Conservation (phyloP, 2,797 vertebrate genomes). For the Chelon labrosus region DNA sequence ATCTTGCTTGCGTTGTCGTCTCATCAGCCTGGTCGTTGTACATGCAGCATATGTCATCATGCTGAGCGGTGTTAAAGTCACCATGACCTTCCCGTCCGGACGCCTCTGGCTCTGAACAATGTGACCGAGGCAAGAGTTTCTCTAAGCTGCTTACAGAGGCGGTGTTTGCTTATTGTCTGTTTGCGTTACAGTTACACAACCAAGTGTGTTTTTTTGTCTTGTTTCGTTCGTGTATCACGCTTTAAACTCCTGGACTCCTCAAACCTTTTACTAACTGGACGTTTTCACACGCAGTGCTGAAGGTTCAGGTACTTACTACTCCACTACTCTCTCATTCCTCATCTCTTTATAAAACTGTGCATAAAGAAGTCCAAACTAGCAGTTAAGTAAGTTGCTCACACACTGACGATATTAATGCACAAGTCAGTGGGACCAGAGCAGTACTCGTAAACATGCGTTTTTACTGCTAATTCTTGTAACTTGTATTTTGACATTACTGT, state of each 20-base stretch:
- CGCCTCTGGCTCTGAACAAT: conserved; percentile 6
- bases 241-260: conserved; percentile 19
- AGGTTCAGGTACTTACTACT: too few relatives aligned
- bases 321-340: too few relatives aligned
- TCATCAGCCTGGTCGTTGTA: neutral
- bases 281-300: too few relatives aligned
- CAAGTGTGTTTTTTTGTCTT: neutral
- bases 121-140: neutral
- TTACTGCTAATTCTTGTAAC: too few relatives aligned
- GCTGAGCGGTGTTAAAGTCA: neutral
- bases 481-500: too few relatives aligned
- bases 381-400: too few relatives aligned
- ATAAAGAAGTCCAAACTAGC: too few relatives aligned
- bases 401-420: too few relatives aligned
- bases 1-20: neutral
- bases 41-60: neutral
- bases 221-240: conserved; percentile 2
- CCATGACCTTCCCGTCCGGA: neutral
- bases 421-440: too few relatives aligned
- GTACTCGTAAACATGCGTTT: too few relatives aligned
- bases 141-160: conserved; percentile 54
- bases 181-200: conserved; percentile 43
- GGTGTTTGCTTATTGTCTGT: conserved; percentile 23
- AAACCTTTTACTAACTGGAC: too few relatives aligned
- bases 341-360: too few relatives aligned